Percentiles rank a stretch among this genome's conserved stretches.
phyloP scores from a whole-genome alignment of 2,113 vertebrate genomes.

The Melanostigma gelatinosum region DNA sequence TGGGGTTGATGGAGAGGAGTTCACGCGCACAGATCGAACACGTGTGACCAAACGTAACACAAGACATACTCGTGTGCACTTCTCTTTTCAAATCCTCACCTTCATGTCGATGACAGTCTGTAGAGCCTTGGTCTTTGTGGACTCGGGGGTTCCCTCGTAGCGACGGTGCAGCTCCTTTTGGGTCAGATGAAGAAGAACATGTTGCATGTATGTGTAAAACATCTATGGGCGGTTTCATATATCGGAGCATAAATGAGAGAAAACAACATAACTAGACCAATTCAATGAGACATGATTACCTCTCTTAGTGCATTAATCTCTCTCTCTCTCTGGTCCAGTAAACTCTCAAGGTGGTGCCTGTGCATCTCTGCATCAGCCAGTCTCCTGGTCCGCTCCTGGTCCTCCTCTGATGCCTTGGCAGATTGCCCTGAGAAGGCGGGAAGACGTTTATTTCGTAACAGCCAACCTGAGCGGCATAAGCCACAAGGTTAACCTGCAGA shows the following conservation, averaged over 20 bases:
- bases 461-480: background rate
- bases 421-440: conserved; percentile 83
- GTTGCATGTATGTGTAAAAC: background rate
- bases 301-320: conserved; percentile 93
- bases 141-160: conserved; percentile 94
- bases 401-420: conserved; percentile 94
- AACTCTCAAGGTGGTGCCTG: conserved; percentile 93
- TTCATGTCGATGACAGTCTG: conserved; percentile 99
- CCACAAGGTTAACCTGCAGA: background rate
- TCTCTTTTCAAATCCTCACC: conserved; percentile 75
- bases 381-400: conserved; percentile 94
- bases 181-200: conserved; percentile 30
- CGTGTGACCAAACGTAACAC: background rate
- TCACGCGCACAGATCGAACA: background rate
- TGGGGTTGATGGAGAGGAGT: conserved; percentile 61
- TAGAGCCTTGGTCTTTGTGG: conserved; percentile 97
- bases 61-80: background rate
- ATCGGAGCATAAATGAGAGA: background rate
- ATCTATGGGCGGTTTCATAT: background rate
- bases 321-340: conserved; percentile 95
- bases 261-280: background rate
- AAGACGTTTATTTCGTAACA: background rate
- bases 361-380: conserved; percentile 98
- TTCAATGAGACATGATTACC: conserved; percentile 73
- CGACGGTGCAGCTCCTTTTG: conserved; percentile 94